Evolutionary conservation across 2,888 invertebrate species (phyloP), one percentile per base, ranked within the genome.

Genomic region (Aelia acuminata): DNA sequence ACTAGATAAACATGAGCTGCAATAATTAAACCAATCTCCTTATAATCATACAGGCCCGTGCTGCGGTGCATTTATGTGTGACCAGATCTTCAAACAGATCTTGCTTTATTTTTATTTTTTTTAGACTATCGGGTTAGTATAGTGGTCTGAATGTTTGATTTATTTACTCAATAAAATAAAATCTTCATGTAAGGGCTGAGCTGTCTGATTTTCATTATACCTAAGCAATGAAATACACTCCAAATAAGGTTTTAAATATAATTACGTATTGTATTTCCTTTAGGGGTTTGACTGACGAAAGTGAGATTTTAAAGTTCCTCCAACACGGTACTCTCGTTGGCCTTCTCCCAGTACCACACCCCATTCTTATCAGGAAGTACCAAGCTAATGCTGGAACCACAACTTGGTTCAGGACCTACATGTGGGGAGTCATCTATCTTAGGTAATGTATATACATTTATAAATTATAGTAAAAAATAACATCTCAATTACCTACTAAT

Each of bases 351-450:
- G 99, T 99, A 87, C 99, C 99, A 11, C 99, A 99, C 93, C 99
- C 99, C 15, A 99, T 99, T 93, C 95, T 99, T 90, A 99, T 99
- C 92, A 94, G 99, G 91, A 98, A 99, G 93, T 99, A 99, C 93
- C 99, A 99, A 93, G 98, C 99, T 85, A 99, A 99, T 93, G 96
- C 96, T 57, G 99, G 99, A 90, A 99, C 99, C 0, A 99, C 99
- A 47, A 98, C 98, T 91, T 99, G 99, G 99, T 99, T 99, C 94
- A 94, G 99, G 88, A 99, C 99, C 0, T 99, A 99, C 92, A 97
- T 99, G 95, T 99, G 99, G 99, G 99, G 99, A 87, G 98, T 99
- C 88, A 99, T 99, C 91, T 99, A 99, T 93, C 94, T 99, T 91
- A 95, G 98, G 96, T 97, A 92, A 91, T 18, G 3, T 87, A 8